These are phyloP conservation scores for Drosophila erecta DNA, from an alignment of 1,140 invertebrate species.

Conservation along the genomic window DNA sequence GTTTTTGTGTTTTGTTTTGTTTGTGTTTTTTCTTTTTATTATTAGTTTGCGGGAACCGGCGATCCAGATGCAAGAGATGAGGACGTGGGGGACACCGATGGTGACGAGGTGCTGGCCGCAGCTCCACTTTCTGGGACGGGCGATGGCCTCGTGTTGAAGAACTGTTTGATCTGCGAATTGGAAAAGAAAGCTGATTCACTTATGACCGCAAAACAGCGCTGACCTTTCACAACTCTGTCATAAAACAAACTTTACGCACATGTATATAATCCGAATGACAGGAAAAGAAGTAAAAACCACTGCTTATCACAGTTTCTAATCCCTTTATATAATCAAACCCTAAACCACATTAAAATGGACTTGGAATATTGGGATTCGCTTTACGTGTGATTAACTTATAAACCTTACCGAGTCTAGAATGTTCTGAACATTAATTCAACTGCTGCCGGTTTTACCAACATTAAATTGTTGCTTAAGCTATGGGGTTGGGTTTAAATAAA, in stretches of 20 bases:
- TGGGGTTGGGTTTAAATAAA: no score
- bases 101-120: slow-evolving; percentile 66
- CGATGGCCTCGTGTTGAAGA: slow-evolving; percentile 73
- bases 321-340: neutral
- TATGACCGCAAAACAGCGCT: neutral
- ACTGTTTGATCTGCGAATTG: slow-evolving; percentile 73
- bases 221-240: neutral
- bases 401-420: neutral
- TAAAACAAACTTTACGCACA: neutral
- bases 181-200: neutral
- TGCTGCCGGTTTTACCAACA: no score
- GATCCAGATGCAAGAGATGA: slow-evolving; percentile 80
- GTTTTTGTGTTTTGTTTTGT: slow-evolving; percentile 49
- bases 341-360: neutral
- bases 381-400: no score
- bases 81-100: slow-evolving; percentile 76
- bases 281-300: no score
- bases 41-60: slow-evolving; percentile 81
- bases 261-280: no score
- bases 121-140: slow-evolving; percentile 64
- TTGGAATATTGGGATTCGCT: no score
- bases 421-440: neutral
- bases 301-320: neutral
- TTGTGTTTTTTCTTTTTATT: slow-evolving; percentile 20
- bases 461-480: neutral